Evolutionary conservation across 2,888 invertebrate genomes (phyloP).

Genomic region (Hyposoter didymator): DNA sequence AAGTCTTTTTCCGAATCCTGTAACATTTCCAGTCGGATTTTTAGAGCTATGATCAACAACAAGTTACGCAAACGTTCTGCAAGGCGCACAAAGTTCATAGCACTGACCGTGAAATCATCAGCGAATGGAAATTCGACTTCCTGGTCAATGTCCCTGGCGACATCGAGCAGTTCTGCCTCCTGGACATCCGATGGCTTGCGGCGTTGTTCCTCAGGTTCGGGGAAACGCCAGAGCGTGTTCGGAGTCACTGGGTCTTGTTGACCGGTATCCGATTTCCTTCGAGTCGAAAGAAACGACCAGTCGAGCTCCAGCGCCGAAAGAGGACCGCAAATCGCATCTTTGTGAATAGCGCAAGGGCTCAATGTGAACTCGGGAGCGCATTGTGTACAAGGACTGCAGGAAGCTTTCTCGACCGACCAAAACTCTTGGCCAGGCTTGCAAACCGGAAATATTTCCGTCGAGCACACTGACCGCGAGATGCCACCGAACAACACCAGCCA

Average conservation of each 20-base stretch:
- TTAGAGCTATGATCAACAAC: neutral
- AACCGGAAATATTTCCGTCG: conserved; percentile 75
- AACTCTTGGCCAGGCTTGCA: conserved; percentile 87
- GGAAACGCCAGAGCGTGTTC: conserved; percentile 73
- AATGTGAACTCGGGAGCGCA: conserved; percentile 89
- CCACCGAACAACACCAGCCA: conserved; percentile 76
- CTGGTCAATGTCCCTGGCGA: conserved; percentile 44
- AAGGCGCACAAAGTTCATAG: neutral
- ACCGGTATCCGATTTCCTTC: conserved; percentile 81
- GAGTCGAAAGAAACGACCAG: conserved; percentile 86
- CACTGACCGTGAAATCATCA: conserved; percentile 26
- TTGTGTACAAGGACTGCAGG: conserved; percentile 89
- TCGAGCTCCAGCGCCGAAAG: conserved; percentile 88
- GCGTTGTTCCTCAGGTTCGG: conserved; percentile 67
- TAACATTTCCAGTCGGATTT: neutral
- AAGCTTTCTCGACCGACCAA: conserved; percentile 88
- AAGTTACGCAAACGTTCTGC: neutral
- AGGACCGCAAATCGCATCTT: conserved; percentile 91
- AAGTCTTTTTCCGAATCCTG: conserved; percentile 70
- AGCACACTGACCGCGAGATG: conserved; percentile 66
- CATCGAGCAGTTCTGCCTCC: conserved; percentile 36
- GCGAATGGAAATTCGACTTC: conserved; percentile 45
- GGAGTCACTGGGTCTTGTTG: conserved; percentile 70
- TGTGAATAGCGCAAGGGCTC: conserved; percentile 90
- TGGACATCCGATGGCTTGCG: conserved; percentile 35